Conservation (phyloP, 2,113 vertebrate genomes). For the Cervus canadensis region DNA sequence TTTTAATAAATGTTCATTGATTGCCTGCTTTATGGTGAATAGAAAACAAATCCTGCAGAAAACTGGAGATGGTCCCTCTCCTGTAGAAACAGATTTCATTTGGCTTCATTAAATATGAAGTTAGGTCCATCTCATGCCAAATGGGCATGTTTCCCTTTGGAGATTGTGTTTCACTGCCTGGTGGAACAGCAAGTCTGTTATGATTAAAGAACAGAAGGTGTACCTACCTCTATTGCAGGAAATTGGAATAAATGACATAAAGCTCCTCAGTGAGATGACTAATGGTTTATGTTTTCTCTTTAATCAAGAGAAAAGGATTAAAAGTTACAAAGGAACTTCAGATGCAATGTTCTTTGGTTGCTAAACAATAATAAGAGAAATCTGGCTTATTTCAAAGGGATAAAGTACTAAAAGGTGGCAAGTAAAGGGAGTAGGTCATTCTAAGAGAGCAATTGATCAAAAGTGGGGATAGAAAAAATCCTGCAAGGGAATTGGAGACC, state of each 20-base stretch:
- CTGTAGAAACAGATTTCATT: conserved; percentile 35
- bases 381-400: conserved; percentile 12
- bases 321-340: background rate
- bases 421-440: background rate
- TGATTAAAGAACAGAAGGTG: conserved; percentile 19
- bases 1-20: background rate
- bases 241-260: conserved; percentile 9
- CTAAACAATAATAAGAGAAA: background rate
- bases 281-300: background rate
- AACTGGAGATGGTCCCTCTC: background rate
- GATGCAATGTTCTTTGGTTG: background rate
- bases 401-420: background rate
- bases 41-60: conserved; percentile 4
- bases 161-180: conserved; percentile 27
- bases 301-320: background rate
- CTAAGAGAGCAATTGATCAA: background rate
- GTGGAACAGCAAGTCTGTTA: background rate
- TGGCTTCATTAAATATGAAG: background rate
- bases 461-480: background rate
- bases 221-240: background rate
- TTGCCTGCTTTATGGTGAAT: background rate
- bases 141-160: background rate
- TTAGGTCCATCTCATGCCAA: background rate
- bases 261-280: background rate
- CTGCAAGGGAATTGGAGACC: background rate